Conservation (phyloP, 2,888 invertebrate genomes). For the Clunio marinus region DNA sequence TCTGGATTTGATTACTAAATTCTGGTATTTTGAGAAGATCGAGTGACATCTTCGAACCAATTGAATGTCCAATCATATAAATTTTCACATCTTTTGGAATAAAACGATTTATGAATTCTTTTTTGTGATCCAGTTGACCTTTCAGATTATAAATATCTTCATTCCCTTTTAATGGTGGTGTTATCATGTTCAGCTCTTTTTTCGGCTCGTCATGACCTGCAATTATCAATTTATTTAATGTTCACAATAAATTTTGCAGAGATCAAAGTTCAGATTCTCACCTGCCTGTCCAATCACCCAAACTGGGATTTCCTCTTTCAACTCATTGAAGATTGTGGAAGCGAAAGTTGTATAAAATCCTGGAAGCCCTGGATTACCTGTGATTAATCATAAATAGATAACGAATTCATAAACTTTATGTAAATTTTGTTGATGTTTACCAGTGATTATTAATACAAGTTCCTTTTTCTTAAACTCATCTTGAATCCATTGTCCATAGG, state of each 20-base stretch:
- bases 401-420: not conserved
- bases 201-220: constrained; percentile 69
- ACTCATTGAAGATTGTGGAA: constrained; percentile 58
- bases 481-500: constrained; percentile 67
- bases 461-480: constrained; percentile 58
- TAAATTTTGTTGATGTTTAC: too few relatives aligned
- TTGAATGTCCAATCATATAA: constrained; percentile 84
- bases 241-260: not conserved
- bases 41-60: constrained; percentile 79
- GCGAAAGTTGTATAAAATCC: constrained; percentile 77
- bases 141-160: constrained; percentile 65
- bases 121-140: constrained; percentile 77
- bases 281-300: constrained; percentile 65
- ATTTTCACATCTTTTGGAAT: constrained; percentile 69
- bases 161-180: constrained; percentile 55
- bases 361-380: constrained; percentile 85
- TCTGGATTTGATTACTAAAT: constrained; percentile 56
- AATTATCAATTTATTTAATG: constrained; percentile 10
- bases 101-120: constrained; percentile 66
- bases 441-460: constrained; percentile 71
- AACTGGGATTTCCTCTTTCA: constrained; percentile 61
- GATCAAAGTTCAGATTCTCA: not conserved
- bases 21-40: constrained; percentile 61
- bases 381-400: too few relatives aligned
- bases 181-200: constrained; percentile 51